phyloP scores from a whole-genome alignment of 2,113 vertebrate genomes.

The Electrona antarctica region DNA sequence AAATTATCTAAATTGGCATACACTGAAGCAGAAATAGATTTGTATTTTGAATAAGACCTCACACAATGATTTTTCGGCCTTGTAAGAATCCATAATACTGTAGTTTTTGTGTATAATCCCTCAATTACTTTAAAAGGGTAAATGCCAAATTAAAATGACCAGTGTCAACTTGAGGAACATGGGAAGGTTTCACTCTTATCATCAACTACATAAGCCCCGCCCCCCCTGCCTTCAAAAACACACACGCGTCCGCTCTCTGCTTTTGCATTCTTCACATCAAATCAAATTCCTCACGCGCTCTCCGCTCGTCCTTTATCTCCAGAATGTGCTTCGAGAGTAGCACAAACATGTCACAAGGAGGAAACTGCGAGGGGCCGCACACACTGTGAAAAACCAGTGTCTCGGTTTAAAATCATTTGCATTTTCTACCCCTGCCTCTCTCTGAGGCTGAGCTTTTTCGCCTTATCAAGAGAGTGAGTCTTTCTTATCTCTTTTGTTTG shows the following conservation, averaged over 20 bases:
- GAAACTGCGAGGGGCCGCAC: conserved; percentile 68
- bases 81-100: too few relatives aligned
- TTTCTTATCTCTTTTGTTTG: conserved; percentile 80
- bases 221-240: conserved; percentile 61
- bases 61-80: neutral
- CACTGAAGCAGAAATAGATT: neutral
- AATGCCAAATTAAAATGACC: conserved; percentile 12
- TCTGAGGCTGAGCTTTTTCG: conserved; percentile 31
- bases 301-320: conserved; percentile 81
- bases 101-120: too few relatives aligned
- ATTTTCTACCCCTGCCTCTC: conserved; percentile 64
- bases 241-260: conserved; percentile 73
- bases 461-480: conserved; percentile 64
- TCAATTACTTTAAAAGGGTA: neutral
- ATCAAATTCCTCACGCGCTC: conserved; percentile 80
- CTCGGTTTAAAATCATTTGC: conserved; percentile 67
- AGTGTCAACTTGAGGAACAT: conserved; percentile 58
- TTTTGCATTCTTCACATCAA: conserved; percentile 78
- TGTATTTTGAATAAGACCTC: neutral
- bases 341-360: conserved; percentile 82
- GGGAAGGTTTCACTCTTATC: conserved; percentile 71
- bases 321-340: conserved; percentile 80
- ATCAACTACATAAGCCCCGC: conserved; percentile 12
- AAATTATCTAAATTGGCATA: neutral
- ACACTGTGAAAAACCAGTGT: conserved; percentile 51